These are phyloP conservation scores for Scolopax mira DNA, from an alignment of 2,113 vertebrate genomes.

Conservation along the genomic window DNA sequence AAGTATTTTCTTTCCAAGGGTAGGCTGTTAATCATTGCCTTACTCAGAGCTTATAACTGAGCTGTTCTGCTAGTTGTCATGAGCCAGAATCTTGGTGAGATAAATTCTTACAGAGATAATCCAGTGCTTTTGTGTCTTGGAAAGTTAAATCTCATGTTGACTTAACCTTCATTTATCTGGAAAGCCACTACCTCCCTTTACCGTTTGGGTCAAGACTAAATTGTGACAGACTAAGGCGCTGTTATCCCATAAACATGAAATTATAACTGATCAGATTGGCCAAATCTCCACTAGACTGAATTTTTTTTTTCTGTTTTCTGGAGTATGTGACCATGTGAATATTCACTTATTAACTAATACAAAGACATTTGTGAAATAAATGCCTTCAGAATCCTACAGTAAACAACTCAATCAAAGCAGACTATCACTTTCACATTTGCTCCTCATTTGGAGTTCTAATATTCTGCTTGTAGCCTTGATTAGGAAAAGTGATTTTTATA, in stretches of 20 bases:
- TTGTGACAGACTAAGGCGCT: neutral
- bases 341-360: neutral
- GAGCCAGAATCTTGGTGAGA: neutral
- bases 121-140: neutral
- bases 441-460: neutral
- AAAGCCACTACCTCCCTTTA: neutral
- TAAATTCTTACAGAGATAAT: neutral
- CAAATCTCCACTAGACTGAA: neutral
- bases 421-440: neutral
- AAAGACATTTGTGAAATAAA: neutral
- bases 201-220: neutral
- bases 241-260: neutral
- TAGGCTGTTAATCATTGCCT: neutral
- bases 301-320: neutral
- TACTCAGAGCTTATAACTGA: neutral
- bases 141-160: neutral
- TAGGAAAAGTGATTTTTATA: neutral
- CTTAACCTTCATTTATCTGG: neutral
- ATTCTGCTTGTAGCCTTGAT: neutral
- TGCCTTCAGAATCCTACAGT: neutral
- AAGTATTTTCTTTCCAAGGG: neutral
- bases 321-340: neutral
- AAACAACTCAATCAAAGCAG: conserved; percentile 12
- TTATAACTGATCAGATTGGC: neutral
- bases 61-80: neutral